Evolutionary conservation across 2,888 invertebrate species (phyloP), one percentile per base, ranked within the genome.

Genomic region (Cryptophagus acutangulus): DNA sequence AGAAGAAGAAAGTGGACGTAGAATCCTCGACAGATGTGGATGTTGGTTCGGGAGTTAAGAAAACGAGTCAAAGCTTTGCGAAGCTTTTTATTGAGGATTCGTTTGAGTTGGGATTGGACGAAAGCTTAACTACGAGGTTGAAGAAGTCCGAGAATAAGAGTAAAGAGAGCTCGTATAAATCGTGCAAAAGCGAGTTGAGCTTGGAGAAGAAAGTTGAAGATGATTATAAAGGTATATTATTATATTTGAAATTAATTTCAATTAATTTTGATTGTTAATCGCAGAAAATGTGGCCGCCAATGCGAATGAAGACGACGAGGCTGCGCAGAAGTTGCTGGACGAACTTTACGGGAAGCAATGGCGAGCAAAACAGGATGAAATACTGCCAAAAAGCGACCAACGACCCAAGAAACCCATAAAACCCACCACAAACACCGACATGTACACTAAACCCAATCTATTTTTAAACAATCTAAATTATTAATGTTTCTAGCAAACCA

Each of bases 311-410:
- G 26, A 28, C 2, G 39, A 39, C 3, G 33, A 30, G 6, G 26
- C 36, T 35, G 17, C 29, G 36, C 28, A 18, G 33, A 53, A 54
- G 31, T 18, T 67, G 12, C 48, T 68, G 30, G 66, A 67, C 46
- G 52, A 58, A 33, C 31, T 69, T 4, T 69, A 68, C 53, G 69
- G 69, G 18, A 46, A 53, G 24, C 55, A 52, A 25, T 69, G 69
- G 69, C 59, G 65, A 47, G 54, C 52, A 36, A 59, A 63, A 39
- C 57, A 55, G 43, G 54, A 62, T 15, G 43, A 52, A 33, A 48
- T 67, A 35, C 46, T 64, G 37, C 54, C 61, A 3, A 54, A 49
- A 47, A 61, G 62, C 9, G 65, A 61, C 43, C 53, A 55, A 13
- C 14, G 16, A 31, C 4, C 12, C 3, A 20, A 17, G 18, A 17